phyloP scores from a whole-genome alignment of 2,888 invertebrate genomes.

The Xylophagus ater region DNA sequence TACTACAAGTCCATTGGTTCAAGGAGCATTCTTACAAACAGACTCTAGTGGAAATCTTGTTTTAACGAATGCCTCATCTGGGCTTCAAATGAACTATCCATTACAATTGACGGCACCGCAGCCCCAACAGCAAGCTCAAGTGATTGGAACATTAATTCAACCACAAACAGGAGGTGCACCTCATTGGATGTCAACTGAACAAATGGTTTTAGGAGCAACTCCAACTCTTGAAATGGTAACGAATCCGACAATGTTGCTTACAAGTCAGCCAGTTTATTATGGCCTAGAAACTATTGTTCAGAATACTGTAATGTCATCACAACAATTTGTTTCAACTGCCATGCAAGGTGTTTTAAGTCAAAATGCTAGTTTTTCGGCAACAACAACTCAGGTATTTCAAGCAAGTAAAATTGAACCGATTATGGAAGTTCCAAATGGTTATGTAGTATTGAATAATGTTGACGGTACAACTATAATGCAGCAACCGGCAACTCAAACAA shows the following conservation, averaged over 20 bases:
- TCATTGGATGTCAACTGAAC: constrained; percentile 44
- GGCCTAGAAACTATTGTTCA: constrained; percentile 78
- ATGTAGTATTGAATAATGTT: constrained; percentile 56
- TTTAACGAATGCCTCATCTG: constrained; percentile 44
- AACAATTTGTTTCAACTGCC: constrained; percentile 70
- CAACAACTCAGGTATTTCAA: constrained; percentile 67
- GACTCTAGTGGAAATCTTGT: constrained; percentile 50
- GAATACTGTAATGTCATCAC: constrained; percentile 82
- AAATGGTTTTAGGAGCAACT: constrained; percentile 50
- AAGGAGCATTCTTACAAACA: constrained; percentile 50
- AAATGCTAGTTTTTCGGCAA: constrained; percentile 73
- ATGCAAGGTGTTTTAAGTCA: constrained; percentile 70
- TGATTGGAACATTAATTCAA: constrained; percentile 49
- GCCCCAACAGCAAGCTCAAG: constrained; percentile 43
- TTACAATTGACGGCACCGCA: constrained; percentile 42
- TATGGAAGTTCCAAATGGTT: constrained; percentile 61
- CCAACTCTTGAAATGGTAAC: constrained; percentile 54
- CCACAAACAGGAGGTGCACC: constrained; percentile 47
- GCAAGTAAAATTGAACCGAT: constrained; percentile 76
- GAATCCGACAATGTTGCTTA: constrained; percentile 47
- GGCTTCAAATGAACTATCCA: constrained; percentile 47
- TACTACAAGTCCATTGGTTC: constrained; percentile 42
- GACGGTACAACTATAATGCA: constrained; percentile 25
- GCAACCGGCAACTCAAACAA: constrained; percentile 21
- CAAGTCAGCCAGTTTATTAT: constrained; percentile 67